These are phyloP conservation scores for Etheostoma perlongum DNA, from an alignment of 2,797 vertebrate genomes.

Conservation along the genomic window DNA sequence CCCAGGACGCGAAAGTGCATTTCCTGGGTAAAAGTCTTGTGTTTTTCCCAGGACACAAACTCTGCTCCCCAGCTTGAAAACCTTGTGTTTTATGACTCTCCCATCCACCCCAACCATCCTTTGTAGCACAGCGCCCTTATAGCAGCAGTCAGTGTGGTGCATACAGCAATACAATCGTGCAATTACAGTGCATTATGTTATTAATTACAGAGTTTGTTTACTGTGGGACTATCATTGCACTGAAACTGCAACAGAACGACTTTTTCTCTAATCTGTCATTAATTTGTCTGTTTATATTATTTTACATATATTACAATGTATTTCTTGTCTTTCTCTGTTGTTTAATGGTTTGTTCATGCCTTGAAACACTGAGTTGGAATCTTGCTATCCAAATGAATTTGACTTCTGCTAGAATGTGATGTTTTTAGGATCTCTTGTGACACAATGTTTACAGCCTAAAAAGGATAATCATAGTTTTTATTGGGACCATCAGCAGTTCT, in stretches of 20 bases:
- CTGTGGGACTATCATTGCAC: not conserved
- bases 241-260: not conserved
- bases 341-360: not conserved
- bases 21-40: too few relatives aligned
- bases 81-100: too few relatives aligned
- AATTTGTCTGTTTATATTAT: not conserved
- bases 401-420: not conserved
- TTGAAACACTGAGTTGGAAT: not conserved
- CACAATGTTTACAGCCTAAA: not conserved
- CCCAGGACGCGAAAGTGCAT: too few relatives aligned
- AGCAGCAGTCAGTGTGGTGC: too few relatives aligned
- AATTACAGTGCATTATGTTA: not conserved
- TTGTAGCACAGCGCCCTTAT: too few relatives aligned
- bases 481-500: not conserved
- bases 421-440: not conserved
- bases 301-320: not conserved
- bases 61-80: too few relatives aligned
- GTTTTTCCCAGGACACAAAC: too few relatives aligned
- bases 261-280: not conserved
- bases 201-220: not conserved
- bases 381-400: not conserved
- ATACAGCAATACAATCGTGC: too few relatives aligned
- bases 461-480: conserved; percentile 5
- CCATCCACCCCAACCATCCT: too few relatives aligned
- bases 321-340: not conserved